These are phyloP conservation scores for Alethe diademata DNA, from an alignment of 2,113 vertebrate genomes.

Conservation along the genomic window DNA sequence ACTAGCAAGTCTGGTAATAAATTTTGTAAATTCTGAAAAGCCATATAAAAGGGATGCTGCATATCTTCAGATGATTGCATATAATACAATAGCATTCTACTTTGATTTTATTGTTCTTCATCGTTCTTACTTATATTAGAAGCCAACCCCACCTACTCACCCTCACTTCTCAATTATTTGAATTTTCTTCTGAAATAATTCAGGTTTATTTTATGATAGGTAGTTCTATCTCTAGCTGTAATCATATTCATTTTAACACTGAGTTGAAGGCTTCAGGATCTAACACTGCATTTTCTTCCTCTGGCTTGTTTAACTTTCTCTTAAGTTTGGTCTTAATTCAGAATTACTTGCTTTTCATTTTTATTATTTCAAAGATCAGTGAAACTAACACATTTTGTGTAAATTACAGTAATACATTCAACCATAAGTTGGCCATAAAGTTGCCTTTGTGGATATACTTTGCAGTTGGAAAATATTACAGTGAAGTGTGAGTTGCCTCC, in stretches of 20 bases:
- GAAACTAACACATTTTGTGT: background rate
- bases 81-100: background rate
- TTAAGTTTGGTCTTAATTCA: background rate
- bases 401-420: background rate
- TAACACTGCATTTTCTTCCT: background rate
- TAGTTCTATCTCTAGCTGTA: background rate
- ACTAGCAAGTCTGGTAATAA: background rate
- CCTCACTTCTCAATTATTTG: background rate
- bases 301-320: background rate
- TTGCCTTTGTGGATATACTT: background rate
- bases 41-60: rapidly evolving
- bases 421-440: background rate
- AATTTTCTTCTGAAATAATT: background rate
- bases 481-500: background rate
- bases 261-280: background rate
- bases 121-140: background rate
- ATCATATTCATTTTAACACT: background rate
- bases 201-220: background rate
- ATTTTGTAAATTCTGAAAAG: background rate
- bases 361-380: background rate
- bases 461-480: background rate
- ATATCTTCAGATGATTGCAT: background rate
- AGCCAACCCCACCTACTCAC: background rate
- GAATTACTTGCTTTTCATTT: background rate
- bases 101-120: background rate